Evolutionary conservation across 2,888 invertebrate genomes (phyloP).

Genomic region (Osmoderma eremita): DNA sequence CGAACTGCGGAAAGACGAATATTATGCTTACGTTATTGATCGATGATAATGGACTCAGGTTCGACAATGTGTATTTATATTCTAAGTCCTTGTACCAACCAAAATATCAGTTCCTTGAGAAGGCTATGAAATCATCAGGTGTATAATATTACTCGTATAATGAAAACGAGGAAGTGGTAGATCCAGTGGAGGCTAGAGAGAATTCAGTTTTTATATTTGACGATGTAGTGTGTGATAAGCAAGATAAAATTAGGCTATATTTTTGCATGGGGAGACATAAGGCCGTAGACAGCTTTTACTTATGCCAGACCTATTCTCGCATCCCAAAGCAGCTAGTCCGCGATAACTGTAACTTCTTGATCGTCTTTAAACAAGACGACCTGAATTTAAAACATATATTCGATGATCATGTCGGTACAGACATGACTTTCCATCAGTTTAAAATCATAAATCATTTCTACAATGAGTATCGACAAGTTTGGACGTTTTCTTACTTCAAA

Average conservation of each 20-base stretch:
- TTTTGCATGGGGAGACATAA: neutral
- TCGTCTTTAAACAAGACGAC: too few species aligned
- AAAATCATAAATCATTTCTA: too few species aligned
- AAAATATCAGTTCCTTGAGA: slow-evolving; percentile 52
- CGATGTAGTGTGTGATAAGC: neutral
- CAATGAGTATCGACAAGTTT: too few species aligned
- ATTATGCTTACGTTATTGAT: slow-evolving; percentile 54
- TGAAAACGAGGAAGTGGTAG: neutral
- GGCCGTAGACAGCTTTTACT: slow-evolving; percentile 55
- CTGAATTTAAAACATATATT: too few species aligned
- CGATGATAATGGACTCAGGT: slow-evolving; percentile 55
- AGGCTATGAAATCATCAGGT: slow-evolving; percentile 46
- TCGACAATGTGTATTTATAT: slow-evolving; percentile 59
- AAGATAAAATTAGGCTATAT: neutral
- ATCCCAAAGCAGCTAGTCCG: too few species aligned
- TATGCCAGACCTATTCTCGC: too few species aligned
- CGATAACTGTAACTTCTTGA: too few species aligned
- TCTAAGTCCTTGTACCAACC: slow-evolving; percentile 54
- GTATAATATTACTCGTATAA: slow-evolving; percentile 45
- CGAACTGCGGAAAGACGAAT: slow-evolving; percentile 54
- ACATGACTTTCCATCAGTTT: too few species aligned
- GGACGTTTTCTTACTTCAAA: too few species aligned
- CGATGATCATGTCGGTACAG: too few species aligned
- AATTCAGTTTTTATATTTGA: neutral
- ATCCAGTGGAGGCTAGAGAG: neutral